A percentile compares a stretch with the other conserved stretches of the same genome.
These are phyloP conservation scores for Torymus aiolomorphi DNA, from an alignment of 2,888 invertebrate genomes.

Conservation along the genomic window DNA sequence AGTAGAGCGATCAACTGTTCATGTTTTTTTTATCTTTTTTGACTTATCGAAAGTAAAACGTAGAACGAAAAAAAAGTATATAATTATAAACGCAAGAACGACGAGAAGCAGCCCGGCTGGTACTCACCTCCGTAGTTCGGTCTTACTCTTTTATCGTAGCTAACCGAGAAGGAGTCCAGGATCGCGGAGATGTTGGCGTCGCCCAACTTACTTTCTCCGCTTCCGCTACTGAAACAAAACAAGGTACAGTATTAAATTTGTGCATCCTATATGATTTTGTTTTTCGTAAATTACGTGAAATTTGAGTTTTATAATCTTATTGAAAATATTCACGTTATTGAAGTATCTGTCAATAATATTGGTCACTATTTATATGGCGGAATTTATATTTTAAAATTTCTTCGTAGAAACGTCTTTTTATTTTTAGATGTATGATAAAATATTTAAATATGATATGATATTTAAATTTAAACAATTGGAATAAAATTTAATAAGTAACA, in stretches of 20 bases:
- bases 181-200: slow-evolving; percentile 97
- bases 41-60: neutral
- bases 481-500: no score
- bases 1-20: slow-evolving; percentile 22
- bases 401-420: no score
- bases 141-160: slow-evolving; percentile 99
- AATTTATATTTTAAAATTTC: no score
- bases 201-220: slow-evolving; percentile 88
- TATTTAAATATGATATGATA: neutral
- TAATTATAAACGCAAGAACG: neutral
- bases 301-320: no score
- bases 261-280: no score
- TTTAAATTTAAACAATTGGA: no score
- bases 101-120: slow-evolving; percentile 36
- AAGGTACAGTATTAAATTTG: no score
- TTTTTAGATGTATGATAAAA: slow-evolving; percentile 9
- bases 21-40: slow-evolving; percentile 1
- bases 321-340: no score
- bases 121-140: slow-evolving; percentile 98
- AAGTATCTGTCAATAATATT: neutral
- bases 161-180: slow-evolving; percentile 95
- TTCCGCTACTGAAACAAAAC: slow-evolving; percentile 79
- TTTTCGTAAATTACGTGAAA: no score
- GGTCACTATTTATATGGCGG: neutral
- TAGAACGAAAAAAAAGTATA: no score